These are phyloP conservation scores for Anniella stebbinsi DNA, from an alignment of 2,797 vertebrate genomes.

Conservation along the genomic window DNA sequence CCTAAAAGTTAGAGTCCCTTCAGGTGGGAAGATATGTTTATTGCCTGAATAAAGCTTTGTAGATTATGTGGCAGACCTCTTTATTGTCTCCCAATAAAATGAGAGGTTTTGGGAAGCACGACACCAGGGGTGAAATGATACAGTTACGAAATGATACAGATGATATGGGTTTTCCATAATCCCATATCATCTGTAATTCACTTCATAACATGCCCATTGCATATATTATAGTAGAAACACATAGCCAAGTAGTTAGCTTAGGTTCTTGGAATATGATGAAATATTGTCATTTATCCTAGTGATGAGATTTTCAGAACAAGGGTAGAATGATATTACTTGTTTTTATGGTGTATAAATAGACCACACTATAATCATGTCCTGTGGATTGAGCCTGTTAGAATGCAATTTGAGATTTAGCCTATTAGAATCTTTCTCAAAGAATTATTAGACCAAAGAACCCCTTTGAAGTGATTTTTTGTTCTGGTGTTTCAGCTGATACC, in stretches of 20 bases:
- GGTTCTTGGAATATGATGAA: slow-evolving; percentile 33
- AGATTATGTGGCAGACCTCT: no score
- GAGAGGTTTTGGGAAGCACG: no score
- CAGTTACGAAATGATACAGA: background rate
- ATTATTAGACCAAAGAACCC: background rate
- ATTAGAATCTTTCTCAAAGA: background rate
- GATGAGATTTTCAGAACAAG: background rate
- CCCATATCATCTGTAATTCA: slow-evolving; percentile 36
- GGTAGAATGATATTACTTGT: background rate
- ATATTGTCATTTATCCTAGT: slow-evolving; percentile 31
- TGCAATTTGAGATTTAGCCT: no score
- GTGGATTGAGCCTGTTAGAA: background rate
- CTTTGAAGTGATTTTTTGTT: no score
- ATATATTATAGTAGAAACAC: background rate
- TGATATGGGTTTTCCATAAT: background rate
- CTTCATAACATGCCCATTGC: background rate
- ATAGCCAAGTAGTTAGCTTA: slow-evolving; percentile 26
- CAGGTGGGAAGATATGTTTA: no score
- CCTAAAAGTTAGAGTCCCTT: no score
- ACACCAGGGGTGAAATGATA: background rate
- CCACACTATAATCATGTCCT: background rate
- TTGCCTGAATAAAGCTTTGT: no score
- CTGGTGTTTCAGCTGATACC: no score
- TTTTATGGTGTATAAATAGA: background rate
- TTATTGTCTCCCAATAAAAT: no score